phyloP scores from a whole-genome alignment of 2,797 vertebrate genomes.

The Merluccius polli region DNA sequence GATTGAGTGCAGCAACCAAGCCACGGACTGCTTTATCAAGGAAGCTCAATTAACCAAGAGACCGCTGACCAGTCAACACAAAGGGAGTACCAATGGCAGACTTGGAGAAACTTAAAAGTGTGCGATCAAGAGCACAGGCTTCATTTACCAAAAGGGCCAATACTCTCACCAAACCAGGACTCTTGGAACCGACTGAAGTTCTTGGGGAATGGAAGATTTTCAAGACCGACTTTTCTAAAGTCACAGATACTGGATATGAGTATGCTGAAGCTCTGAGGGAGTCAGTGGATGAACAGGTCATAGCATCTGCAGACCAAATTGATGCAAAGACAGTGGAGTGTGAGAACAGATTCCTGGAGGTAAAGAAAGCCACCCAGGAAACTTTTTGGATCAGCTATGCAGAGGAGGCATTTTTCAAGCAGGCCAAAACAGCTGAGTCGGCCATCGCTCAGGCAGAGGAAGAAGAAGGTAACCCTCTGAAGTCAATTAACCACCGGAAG shows the following conservation, averaged over 20 bases:
- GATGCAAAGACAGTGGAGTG: too few relatives aligned
- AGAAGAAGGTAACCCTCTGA: neutral
- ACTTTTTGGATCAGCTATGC: neutral
- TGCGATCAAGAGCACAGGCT: too few relatives aligned
- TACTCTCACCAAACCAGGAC: conserved; percentile 8
- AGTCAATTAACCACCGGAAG: neutral
- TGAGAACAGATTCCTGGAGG: neutral
- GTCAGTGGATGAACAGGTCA: neutral
- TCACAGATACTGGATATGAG: too few relatives aligned
- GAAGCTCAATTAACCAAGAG: too few relatives aligned
- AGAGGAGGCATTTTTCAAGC: neutral
- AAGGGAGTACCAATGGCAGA: neutral
- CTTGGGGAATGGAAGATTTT: conserved; percentile 5
- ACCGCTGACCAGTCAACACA: neutral
- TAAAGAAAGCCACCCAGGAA: neutral
- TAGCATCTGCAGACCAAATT: neutral
- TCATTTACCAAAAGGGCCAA: conserved; percentile 7
- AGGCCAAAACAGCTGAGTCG: neutral
- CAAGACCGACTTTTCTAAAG: neutral
- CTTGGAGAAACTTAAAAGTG: too few relatives aligned
- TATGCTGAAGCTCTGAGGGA: neutral
- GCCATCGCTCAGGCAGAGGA: neutral
- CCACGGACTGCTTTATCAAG: too few relatives aligned
- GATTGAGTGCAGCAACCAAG: too few relatives aligned
- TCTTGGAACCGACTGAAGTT: conserved; percentile 9